A percentile compares a stretch with the other conserved stretches of the same genome.
phyloP scores from a whole-genome alignment of 2,888 invertebrate species.

The Catocala nupta region DNA sequence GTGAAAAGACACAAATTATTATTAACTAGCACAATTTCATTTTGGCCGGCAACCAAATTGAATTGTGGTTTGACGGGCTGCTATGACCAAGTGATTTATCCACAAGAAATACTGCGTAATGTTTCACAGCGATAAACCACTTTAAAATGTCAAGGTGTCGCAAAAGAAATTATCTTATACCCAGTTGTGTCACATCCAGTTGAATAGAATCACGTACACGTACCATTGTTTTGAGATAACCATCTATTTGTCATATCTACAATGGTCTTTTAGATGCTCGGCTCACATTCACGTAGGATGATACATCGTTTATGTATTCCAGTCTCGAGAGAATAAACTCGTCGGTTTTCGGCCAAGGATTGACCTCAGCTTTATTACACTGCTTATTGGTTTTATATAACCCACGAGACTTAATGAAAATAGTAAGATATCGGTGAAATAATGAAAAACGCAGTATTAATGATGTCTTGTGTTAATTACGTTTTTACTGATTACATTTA shows the following conservation, averaged over 20 bases:
- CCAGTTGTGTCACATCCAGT: constrained; percentile 12
- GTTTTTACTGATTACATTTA: constrained; percentile 20
- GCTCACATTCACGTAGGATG: constrained; percentile 39
- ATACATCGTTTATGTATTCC: constrained; percentile 62
- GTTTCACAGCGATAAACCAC: not conserved
- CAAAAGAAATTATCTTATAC: constrained; percentile 15
- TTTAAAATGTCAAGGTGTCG: constrained; percentile 1
- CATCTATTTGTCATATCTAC: constrained; percentile 35
- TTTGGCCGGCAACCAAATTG: no score
- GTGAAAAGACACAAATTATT: no score
- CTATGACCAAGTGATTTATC: no score
- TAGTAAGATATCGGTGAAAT: constrained; percentile 47
- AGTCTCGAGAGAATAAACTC: constrained; percentile 61
- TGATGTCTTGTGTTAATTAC: constrained; percentile 31
- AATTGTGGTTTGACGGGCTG: no score
- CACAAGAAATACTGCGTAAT: not conserved
- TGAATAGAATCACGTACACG: constrained; percentile 24
- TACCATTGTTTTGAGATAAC: constrained; percentile 39
- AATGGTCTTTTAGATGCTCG: constrained; percentile 32
- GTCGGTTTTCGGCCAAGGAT: constrained; percentile 57
- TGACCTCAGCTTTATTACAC: constrained; percentile 67
- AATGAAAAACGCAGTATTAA: constrained; percentile 39
- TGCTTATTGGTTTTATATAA: constrained; percentile 68
- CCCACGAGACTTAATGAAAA: constrained; percentile 65
- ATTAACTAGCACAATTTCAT: no score